These are phyloP conservation scores for Bubo blakistoni DNA, from an alignment of 2,113 vertebrate genomes.

Conservation along the genomic window DNA sequence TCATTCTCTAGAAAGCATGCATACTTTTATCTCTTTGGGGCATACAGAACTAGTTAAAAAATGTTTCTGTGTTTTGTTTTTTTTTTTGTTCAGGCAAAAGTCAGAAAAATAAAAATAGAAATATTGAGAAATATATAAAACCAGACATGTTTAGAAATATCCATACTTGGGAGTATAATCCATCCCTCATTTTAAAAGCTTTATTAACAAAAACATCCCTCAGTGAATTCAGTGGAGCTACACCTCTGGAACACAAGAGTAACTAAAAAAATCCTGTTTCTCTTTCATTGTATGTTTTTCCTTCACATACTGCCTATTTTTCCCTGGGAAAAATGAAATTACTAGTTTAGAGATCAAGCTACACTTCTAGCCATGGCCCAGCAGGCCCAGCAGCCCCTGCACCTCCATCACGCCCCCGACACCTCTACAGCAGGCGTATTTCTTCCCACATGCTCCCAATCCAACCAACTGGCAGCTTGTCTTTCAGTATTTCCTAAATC, in stretches of 20 bases:
- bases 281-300: background rate
- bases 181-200: background rate
- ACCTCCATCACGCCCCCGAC: rapidly evolving
- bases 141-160: slow-evolving; percentile 25
- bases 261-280: background rate
- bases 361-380: background rate
- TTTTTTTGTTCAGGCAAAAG: slow-evolving; percentile 1
- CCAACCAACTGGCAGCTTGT: background rate
- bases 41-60: background rate
- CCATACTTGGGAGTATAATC: background rate
- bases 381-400: background rate
- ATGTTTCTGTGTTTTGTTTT: background rate
- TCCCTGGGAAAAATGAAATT: background rate
- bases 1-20: background rate
- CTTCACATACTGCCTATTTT: background rate
- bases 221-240: background rate
- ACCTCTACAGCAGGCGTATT: no score
- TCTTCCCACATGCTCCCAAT: background rate
- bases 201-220: background rate
- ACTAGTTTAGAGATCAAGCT: background rate
- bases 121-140: slow-evolving; percentile 44
- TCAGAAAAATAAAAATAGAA: slow-evolving; percentile 43
- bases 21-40: background rate
- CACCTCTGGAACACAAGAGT: background rate
- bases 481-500: background rate